phyloP scores from a whole-genome alignment of 2,888 invertebrate species.

The Sceliomorpha sp. region DNA sequence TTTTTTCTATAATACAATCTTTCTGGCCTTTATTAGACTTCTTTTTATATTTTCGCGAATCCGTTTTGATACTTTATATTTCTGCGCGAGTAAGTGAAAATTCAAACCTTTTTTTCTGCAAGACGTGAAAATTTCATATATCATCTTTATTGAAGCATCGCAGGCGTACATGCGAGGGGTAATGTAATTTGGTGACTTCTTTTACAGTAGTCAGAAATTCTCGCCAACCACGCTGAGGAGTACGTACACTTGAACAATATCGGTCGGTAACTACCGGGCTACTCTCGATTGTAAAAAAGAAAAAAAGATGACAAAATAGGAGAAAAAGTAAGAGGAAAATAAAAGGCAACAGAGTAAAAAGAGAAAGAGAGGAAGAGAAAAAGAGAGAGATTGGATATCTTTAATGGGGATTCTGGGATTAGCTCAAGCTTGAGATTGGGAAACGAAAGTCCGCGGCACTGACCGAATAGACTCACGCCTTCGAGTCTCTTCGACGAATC shows the following conservation, averaged over 20 bases:
- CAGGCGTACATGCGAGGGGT: no score
- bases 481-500: constrained; percentile 39
- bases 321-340: constrained; percentile 33
- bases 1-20: no score
- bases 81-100: no score
- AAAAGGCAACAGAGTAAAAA: background rate
- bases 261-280: constrained; percentile 29
- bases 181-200: constrained; percentile 11
- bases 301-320: constrained; percentile 3
- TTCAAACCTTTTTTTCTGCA: no score
- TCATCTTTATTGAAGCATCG: no score
- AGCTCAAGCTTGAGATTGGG: constrained; percentile 37
- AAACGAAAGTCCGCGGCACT: constrained; percentile 39
- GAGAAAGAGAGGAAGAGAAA: constrained; percentile 17
- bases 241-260: constrained; percentile 27
- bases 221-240: constrained; percentile 5
- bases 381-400: constrained; percentile 64
- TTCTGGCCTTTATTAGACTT: no score
- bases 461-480: constrained; percentile 48
- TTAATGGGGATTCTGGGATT: constrained; percentile 62
- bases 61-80: no score
- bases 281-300: constrained; percentile 49
- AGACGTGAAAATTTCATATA: constrained; percentile 13
- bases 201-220: constrained; percentile 17
- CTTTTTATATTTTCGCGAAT: no score